Percentiles rank a stretch among this genome's conserved stretches.
Conservation (phyloP, 2,797 vertebrate species). For the Agapornis canus region DNA sequence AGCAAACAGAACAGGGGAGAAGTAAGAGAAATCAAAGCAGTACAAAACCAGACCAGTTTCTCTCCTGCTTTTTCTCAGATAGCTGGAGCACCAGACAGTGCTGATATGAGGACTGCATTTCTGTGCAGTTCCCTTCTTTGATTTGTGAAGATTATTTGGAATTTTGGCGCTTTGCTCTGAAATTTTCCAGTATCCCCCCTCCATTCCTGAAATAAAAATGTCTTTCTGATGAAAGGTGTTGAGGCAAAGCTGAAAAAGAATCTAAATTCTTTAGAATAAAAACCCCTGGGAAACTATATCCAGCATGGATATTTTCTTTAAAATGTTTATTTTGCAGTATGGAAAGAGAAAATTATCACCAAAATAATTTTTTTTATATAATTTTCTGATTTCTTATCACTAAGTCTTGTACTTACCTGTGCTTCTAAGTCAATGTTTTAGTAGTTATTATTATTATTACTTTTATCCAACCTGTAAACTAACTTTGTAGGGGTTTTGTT, state of each 20-base stretch:
- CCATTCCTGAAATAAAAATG: not conserved
- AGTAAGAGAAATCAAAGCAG: not conserved
- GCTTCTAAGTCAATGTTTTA: not conserved
- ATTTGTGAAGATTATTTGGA: not conserved
- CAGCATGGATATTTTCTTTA: not conserved
- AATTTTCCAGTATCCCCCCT: not conserved
- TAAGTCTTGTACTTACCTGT: not conserved
- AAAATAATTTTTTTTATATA: not conserved
- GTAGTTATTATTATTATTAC: no score
- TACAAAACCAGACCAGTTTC: not conserved
- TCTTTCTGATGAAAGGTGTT: not conserved
- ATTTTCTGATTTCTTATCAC: not conserved
- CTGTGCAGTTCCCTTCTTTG: not conserved
- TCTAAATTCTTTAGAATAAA: not conserved
- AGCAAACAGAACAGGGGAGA: not conserved
- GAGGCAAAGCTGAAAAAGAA: not conserved
- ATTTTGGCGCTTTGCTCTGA: not conserved
- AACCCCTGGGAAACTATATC: not conserved
- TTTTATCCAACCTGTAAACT: not conserved
- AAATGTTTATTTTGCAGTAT: not conserved
- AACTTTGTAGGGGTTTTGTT: not conserved
- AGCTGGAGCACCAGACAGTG: not conserved
- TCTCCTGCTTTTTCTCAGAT: not conserved
- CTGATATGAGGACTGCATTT: not conserved
- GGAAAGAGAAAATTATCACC: not conserved